A percentile compares a stretch with the other conserved stretches of the same genome.
Evolutionary conservation across 2,888 invertebrate genomes (phyloP).

Genomic region (Parnassius glacialis): DNA sequence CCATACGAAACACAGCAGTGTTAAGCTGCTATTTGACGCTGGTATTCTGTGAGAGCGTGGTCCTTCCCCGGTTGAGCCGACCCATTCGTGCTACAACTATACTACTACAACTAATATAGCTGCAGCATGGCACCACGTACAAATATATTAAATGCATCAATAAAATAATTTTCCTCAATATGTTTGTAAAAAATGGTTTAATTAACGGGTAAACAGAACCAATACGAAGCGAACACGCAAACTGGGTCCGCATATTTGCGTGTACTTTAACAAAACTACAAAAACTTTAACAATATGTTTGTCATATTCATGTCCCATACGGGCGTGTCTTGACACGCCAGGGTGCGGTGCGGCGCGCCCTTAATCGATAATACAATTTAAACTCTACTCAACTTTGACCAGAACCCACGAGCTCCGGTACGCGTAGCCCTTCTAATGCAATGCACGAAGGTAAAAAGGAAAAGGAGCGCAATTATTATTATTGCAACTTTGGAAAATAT

Average conservation of each 20-base stretch:
- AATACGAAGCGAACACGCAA: not conserved
- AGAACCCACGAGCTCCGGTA: constrained; percentile 18
- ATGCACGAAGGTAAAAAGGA: constrained; percentile 15
- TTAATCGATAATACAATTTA: constrained; percentile 39
- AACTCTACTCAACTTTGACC: constrained; percentile 32
- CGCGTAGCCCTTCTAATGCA: constrained; percentile 27
- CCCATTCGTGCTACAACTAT: too few relatives aligned
- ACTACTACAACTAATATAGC: too few relatives aligned
- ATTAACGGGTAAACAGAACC: too few relatives aligned
- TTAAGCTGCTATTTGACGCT: too few relatives aligned
- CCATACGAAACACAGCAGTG: too few relatives aligned
- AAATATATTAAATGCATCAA: too few relatives aligned
- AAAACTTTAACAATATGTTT: constrained; percentile 5
- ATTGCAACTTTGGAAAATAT: constrained; percentile 8
- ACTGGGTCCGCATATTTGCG: not conserved
- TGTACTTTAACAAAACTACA: constrained; percentile 2
- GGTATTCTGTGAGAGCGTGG: too few relatives aligned
- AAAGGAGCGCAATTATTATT: constrained; percentile 18
- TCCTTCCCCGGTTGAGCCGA: too few relatives aligned
- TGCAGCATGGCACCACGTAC: too few relatives aligned
- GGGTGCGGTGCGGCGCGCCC: constrained; percentile 42
- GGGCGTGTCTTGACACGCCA: constrained; percentile 22
- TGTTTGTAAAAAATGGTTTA: too few relatives aligned
- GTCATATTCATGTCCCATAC: constrained; percentile 17
- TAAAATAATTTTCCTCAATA: too few relatives aligned